Evolutionary conservation across 2,888 invertebrate genomes (phyloP), one percentile per base, ranked within the genome.

Genomic region (Acrobasis suavella): DNA sequence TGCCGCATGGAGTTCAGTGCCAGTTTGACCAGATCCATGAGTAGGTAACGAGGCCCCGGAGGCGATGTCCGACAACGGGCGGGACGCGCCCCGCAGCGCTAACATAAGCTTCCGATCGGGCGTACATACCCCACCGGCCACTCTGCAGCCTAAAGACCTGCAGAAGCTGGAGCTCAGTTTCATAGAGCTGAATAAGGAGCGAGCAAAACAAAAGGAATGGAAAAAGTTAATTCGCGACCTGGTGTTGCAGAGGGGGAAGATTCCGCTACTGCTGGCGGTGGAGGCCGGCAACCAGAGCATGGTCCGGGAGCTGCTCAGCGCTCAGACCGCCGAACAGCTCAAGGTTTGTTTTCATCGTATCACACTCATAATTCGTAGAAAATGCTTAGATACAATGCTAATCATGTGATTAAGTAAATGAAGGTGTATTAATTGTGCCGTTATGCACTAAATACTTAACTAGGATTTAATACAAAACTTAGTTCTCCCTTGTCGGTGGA

Each of bases 271-370:
- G 82, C 93, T 98, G 86, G 98, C 99, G 63, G 97, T 98, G 75
- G 98, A 98, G 89, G 96, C 97, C 38, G 98, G 98, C 62, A 99
- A 98, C 93, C 96, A 98, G 89, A 96, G 97, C 71, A 98, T 98
- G 95, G 97, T 97, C 83, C 95, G 98, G 71, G 98, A 99, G 89
- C 94, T 99, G 62, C 94, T 99, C 71, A 95, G 96, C 77, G 95
- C 96, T 75, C 96, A 96, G 90, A 96, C 97, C 60, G 95, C 96
- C 60, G 97, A 97, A 78, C 98, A 99, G 92, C 93, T 98, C 55
- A 95, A 95, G 93, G 94, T 94, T 84, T 76, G 82, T 54, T n/a
- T 22, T 17, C 7, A 22, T 32, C 7, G 7, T 32, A 8, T 32
- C 32, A 32, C 32, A 7, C 7, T 7, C 5, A 32, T 8, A 32